Evolutionary conservation across 2,888 invertebrate genomes (phyloP), one percentile per base, ranked within the genome.

Genomic region (Reticulitermes lucifugus): DNA sequence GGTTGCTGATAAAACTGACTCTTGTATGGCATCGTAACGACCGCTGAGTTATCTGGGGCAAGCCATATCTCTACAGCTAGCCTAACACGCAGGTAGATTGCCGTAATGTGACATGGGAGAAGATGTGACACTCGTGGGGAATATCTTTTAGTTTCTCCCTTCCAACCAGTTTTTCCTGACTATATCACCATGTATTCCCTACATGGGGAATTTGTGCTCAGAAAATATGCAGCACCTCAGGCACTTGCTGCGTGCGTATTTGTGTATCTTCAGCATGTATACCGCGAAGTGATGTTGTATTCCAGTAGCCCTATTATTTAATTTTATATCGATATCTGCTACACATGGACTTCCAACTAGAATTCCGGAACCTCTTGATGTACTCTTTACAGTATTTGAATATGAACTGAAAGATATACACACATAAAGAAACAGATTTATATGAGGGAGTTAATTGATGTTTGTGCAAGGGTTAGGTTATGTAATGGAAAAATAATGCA

Each of bases 51-150:
- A 46, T 79, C 35, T 80, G 80, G 80, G 80, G 4, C 41, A 22
- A 60, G 80, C 59, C 80, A 80, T 80, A 80, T 80, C 80, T 80
- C 80, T 18, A 79, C 51, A 29, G 79, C 25, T 22, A 46, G 65
- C n/a, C 25, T 41, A 73, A 22, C 80, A 80, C 29, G 80, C 60
- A 80, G 80, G 80, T 60, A n/a, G 65, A 9, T 65, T 14, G 65
- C 65, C n/a, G 10, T 65, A 80, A 80, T 80, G 80, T 60, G 80
- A 60, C 80, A 35, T 59, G 79, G 41, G 7, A 80, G 80, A 41
- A 80, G 59, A 80, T 80, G 80, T 60, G 60, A 80, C 80, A 80
- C 80, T 80, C 80, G 29, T 29, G 80, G 80, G 80, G 29, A 60
- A 80, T 60, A 80, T 80, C 80, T 80, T 80, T 80, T 41, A 59